Evolutionary conservation across 2,888 invertebrate genomes (phyloP).

Genomic region (Drosophila nr. fundita): DNA sequence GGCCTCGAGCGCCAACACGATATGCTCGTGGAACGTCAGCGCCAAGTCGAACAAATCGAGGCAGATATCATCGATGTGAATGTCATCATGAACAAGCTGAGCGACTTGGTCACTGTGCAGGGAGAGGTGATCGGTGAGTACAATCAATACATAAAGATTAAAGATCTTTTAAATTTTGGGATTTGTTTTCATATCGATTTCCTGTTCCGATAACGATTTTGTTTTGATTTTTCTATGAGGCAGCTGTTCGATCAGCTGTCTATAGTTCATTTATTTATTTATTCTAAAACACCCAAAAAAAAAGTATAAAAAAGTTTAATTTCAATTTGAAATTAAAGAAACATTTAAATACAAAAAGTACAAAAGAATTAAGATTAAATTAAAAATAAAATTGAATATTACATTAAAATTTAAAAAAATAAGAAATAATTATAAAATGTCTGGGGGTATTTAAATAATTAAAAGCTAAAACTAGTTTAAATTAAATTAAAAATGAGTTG

Average conservation of each 20-base stretch:
- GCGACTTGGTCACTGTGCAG: conserved; percentile 90
- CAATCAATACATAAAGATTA: background rate
- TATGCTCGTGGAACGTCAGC: conserved; percentile 92
- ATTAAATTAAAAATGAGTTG: too few species aligned
- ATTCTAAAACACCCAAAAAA: background rate
- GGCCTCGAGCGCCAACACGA: conserved; percentile 91
- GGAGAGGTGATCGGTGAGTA: conserved; percentile 90
- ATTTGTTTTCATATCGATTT: background rate
- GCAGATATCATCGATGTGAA: conserved; percentile 93
- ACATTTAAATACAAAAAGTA: background rate
- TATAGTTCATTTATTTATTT: background rate
- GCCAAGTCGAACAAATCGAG: conserved; percentile 92
- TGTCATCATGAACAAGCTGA: conserved; percentile 92
- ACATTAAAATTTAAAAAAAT: background rate
- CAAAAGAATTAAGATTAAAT: background rate
- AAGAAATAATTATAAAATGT: background rate
- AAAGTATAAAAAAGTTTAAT: background rate
- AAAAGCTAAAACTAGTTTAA: background rate
- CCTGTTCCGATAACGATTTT: background rate
- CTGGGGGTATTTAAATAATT: background rate
- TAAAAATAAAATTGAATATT: background rate
- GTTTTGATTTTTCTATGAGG: background rate
- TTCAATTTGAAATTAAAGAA: background rate
- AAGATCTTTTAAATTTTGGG: background rate
- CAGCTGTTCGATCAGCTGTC: conserved; percentile 2